Evolutionary conservation across 1,140 invertebrate genomes (phyloP).

Genomic region (Gonioctena quinquepunctata): DNA sequence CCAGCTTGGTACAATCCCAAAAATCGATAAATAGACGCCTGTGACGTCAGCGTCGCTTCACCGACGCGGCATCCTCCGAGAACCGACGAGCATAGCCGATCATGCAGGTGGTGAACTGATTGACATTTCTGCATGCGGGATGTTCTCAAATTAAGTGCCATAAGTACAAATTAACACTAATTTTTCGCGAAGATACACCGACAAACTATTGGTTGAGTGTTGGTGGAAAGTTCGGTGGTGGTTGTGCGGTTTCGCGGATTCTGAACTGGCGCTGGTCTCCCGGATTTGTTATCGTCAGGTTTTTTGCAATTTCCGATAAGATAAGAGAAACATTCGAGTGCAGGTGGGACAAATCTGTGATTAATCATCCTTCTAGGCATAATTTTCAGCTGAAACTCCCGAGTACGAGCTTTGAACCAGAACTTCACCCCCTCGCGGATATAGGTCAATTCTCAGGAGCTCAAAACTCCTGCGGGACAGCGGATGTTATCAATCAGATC

Average conservation of each 20-base stretch:
- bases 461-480: background rate
- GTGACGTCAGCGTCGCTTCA: constrained; percentile 51
- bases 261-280: no score
- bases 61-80: constrained; percentile 45
- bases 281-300: background rate
- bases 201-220: background rate
- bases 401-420: background rate
- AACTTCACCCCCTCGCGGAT: background rate
- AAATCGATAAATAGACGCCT: constrained; percentile 55
- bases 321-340: background rate
- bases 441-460: background rate
- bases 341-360: background rate
- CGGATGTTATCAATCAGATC: background rate
- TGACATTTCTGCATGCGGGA: constrained; percentile 51
- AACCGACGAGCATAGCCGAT: constrained; percentile 45
- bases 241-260: background rate
- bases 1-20: constrained; percentile 40
- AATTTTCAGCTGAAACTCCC: background rate
- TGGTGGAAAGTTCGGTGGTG: background rate
- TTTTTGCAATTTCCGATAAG: background rate
- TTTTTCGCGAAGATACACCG: background rate
- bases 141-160: constrained; percentile 33
- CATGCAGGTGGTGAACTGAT: constrained; percentile 41
- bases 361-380: background rate
- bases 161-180: constrained; percentile 26